phyloP scores from a whole-genome alignment of 2,113 vertebrate genomes.

The Scomber japonicus region DNA sequence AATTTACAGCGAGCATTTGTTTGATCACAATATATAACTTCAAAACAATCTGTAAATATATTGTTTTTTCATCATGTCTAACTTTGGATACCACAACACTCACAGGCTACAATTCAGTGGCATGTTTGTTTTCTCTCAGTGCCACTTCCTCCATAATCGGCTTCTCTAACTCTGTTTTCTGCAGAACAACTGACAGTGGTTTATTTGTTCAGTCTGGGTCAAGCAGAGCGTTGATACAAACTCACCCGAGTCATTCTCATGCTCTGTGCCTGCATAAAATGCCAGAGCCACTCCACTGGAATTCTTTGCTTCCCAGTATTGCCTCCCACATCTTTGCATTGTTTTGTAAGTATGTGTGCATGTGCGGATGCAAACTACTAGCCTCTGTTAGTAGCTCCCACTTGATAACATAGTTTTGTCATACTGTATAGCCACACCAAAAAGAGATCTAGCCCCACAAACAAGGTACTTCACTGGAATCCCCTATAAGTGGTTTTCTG shows the following conservation, averaged over 20 bases:
- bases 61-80: slow-evolving; percentile 12
- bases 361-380: slow-evolving; percentile 32
- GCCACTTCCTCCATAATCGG: slow-evolving; percentile 62
- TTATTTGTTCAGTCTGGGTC: slow-evolving; percentile 73
- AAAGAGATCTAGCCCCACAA: slow-evolving; percentile 19
- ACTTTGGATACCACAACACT: slow-evolving; percentile 25
- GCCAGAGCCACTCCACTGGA: slow-evolving; percentile 68
- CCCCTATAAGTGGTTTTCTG: no score
- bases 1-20: background rate
- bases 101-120: slow-evolving; percentile 23
- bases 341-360: slow-evolving; percentile 34
- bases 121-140: slow-evolving; percentile 54
- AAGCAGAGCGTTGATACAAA: slow-evolving; percentile 54
- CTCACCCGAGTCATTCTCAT: slow-evolving; percentile 64
- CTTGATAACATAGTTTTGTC: slow-evolving; percentile 40
- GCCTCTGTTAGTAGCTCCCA: slow-evolving; percentile 67
- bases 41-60: slow-evolving; percentile 9
- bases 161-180: slow-evolving; percentile 44
- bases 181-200: slow-evolving; percentile 70
- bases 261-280: slow-evolving; percentile 59
- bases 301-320: slow-evolving; percentile 68
- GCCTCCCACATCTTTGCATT: slow-evolving; percentile 72
- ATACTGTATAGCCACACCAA: slow-evolving; percentile 12
- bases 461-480: background rate
- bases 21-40: slow-evolving; percentile 31